phyloP scores from a whole-genome alignment of 2,797 vertebrate genomes.

The Paratrypauchen microcephalus region DNA sequence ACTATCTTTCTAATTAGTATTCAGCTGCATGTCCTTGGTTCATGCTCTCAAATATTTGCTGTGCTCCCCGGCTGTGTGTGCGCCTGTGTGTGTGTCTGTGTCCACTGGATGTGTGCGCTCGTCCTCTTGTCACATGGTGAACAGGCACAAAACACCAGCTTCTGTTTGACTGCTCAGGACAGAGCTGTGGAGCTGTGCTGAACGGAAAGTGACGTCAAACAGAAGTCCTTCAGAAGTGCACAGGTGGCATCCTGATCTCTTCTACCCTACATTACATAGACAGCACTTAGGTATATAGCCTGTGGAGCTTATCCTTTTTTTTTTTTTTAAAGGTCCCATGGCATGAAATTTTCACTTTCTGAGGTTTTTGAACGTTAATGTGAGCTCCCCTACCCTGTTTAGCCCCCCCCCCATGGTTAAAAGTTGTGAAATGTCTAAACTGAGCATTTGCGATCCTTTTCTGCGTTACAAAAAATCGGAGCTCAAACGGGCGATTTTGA shows the following conservation, averaged over 20 bases:
- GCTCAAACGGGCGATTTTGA: too few relatives aligned
- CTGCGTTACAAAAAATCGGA: too few relatives aligned
- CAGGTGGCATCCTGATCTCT: slow-evolving; percentile 59
- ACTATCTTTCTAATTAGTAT: slow-evolving; percentile 18
- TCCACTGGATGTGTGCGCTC: background rate
- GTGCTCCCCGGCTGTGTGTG: background rate
- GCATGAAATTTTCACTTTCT: too few relatives aligned
- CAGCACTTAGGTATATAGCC: too few relatives aligned
- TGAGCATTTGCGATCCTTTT: too few relatives aligned
- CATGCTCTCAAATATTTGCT: slow-evolving; percentile 57
- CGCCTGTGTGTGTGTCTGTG: background rate
- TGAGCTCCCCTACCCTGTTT: too few relatives aligned
- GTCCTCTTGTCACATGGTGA: slow-evolving; percentile 47
- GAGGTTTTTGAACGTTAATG: too few relatives aligned
- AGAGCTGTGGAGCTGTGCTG: slow-evolving; percentile 42
- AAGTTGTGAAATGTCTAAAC: too few relatives aligned
- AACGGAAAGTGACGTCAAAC: slow-evolving; percentile 61
- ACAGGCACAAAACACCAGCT: slow-evolving; percentile 42
- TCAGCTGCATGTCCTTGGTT: slow-evolving; percentile 34
- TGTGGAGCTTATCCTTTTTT: too few relatives aligned
- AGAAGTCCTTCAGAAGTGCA: slow-evolving; percentile 41
- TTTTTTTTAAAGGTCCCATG: too few relatives aligned
- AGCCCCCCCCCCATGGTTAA: too few relatives aligned
- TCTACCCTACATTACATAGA: background rate
- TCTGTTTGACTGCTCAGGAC: slow-evolving; percentile 56